Evolutionary conservation across 2,797 vertebrate species (phyloP).

Genomic region (Pseudochromis fuscus): DNA sequence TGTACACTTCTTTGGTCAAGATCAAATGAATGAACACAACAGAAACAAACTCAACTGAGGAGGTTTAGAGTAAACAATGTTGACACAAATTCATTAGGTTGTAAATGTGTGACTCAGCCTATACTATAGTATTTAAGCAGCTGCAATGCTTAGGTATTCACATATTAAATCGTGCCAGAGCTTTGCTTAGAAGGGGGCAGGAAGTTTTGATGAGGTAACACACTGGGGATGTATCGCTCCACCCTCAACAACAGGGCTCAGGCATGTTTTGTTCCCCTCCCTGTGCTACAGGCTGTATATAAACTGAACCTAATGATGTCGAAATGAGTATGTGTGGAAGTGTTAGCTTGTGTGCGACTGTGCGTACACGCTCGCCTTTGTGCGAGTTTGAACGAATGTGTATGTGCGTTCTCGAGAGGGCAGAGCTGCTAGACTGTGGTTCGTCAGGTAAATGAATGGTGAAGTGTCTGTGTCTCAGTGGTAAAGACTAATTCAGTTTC

Average conservation of each 20-base stretch:
- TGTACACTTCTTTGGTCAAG: neutral
- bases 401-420: conserved; percentile 38
- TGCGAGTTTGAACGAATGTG: conserved; percentile 23
- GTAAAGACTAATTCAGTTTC: conserved; percentile 67
- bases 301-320: conserved; percentile 44
- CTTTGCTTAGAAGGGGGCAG: conserved; percentile 6
- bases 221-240: neutral
- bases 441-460: conserved; percentile 73
- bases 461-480: conserved; percentile 63
- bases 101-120: neutral
- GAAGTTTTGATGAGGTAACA: conserved; percentile 12
- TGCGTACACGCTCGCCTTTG: conserved; percentile 1
- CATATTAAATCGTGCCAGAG: conserved; percentile 3
- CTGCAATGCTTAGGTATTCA: conserved; percentile 1
- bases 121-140: neutral
- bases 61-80: neutral
- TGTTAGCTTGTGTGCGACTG: conserved; percentile 6
- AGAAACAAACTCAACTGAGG: too few relatives aligned
- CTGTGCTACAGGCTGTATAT: conserved; percentile 23
- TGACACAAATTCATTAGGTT: neutral
- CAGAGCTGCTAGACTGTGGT: conserved; percentile 48
- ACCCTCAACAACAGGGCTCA: conserved; percentile 2
- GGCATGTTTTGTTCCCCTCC: conserved; percentile 21
- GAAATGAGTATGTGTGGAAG: conserved; percentile 32
- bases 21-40: neutral